Conservation (phyloP, 2,113 vertebrate genomes). For the Vulpes lagopus region DNA sequence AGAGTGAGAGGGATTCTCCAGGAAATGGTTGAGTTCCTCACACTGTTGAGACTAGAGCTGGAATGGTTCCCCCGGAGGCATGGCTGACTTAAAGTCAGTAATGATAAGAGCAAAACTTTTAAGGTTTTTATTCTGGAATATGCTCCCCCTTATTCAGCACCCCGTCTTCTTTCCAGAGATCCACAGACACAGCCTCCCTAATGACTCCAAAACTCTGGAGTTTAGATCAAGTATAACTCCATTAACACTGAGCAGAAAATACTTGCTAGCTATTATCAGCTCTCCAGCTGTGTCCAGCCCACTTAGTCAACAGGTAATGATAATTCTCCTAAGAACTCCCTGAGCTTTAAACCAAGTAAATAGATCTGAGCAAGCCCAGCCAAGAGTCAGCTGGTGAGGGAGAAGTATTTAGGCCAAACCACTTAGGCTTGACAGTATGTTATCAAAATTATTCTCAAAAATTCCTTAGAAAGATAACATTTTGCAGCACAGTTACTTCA, state of each 20-base stretch:
- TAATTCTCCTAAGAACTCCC: neutral
- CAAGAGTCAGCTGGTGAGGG: neutral
- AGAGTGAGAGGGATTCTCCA: neutral
- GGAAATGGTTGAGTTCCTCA: neutral
- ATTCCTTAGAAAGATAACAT: conserved; percentile 50
- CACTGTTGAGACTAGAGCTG: neutral
- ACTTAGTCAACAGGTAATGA: neutral
- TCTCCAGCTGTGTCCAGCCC: neutral
- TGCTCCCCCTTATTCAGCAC: neutral
- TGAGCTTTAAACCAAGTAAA: neutral
- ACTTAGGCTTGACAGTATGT: neutral
- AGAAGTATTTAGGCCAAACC: neutral
- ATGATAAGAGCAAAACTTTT: neutral
- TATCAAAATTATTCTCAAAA: conserved; percentile 47
- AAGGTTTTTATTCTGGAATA: neutral
- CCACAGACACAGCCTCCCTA: neutral
- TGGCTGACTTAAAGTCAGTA: neutral
- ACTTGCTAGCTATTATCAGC: neutral
- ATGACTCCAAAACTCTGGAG: neutral
- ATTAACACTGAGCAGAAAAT: neutral
- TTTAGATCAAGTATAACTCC: neutral
- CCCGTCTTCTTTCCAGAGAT: neutral
- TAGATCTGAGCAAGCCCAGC: neutral
- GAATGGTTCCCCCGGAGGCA: neutral
- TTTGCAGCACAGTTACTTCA: conserved; percentile 16